Evolutionary conservation across 2,888 invertebrate species (phyloP).

Genomic region (Perdita meconis): DNA sequence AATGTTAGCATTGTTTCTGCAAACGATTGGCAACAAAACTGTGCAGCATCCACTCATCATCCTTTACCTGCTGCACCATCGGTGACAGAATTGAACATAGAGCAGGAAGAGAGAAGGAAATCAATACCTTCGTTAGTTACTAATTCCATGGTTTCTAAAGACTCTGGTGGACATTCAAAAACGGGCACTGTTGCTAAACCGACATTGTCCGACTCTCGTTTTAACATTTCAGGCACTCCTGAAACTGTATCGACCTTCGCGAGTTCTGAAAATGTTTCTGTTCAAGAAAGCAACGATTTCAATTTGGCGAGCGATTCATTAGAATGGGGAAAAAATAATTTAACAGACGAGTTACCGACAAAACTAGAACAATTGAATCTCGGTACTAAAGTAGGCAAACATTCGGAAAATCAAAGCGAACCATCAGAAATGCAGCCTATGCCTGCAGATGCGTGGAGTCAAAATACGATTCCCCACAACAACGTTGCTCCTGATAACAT

Average conservation of each 20-base stretch:
- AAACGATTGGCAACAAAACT: conserved; percentile 57
- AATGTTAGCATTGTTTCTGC: conserved; percentile 16
- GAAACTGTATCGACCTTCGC: conserved; percentile 53
- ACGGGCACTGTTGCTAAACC: conserved; percentile 26
- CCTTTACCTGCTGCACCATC: conserved; percentile 69
- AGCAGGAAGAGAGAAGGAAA: conserved; percentile 73
- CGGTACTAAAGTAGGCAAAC: conserved; percentile 60
- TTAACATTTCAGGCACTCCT: conserved; percentile 29
- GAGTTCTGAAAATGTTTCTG: conserved; percentile 45
- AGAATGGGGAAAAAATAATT: conserved; percentile 62
- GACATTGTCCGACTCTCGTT: conserved; percentile 39
- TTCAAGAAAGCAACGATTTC: conserved; percentile 63
- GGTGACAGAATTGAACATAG: conserved; percentile 68
- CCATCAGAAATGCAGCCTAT: conserved; percentile 42
- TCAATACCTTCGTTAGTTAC: conserved; percentile 66
- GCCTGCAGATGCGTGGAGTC: conserved; percentile 38
- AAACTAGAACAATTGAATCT: conserved; percentile 77
- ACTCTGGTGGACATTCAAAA: conserved; percentile 49
- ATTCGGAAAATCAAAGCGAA: conserved; percentile 56
- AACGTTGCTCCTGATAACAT: conserved; percentile 55
- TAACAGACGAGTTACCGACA: conserved; percentile 69
- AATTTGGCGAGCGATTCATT: conserved; percentile 71
- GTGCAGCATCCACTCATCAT: conserved; percentile 47
- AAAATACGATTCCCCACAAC: conserved; percentile 47
- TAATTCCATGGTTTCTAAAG: conserved; percentile 71